These are phyloP conservation scores for Leptinotarsa juncta DNA, from an alignment of 2,888 invertebrate genomes.

Conservation along the genomic window DNA sequence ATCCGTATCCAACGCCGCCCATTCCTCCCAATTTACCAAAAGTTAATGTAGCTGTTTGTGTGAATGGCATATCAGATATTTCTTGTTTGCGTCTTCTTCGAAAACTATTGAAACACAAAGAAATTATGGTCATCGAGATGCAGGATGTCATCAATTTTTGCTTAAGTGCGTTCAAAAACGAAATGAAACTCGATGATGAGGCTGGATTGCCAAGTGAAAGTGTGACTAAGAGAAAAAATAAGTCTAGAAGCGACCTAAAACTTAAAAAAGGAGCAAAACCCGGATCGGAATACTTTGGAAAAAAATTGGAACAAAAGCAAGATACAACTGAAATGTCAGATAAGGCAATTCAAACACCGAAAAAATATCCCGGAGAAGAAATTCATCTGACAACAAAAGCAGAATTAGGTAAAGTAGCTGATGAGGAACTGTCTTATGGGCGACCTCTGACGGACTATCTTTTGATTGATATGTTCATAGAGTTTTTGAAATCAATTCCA, in stretches of 20 bases:
- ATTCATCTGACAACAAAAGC: constrained; percentile 68
- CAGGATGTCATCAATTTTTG: constrained; percentile 71
- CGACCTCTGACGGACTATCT: constrained; percentile 67
- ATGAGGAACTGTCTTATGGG: constrained; percentile 69
- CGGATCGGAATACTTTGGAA: background rate
- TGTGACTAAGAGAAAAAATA: constrained; percentile 12
- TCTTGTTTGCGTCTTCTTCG: constrained; percentile 54
- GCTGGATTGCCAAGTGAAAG: constrained; percentile 30
- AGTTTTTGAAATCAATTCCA: constrained; percentile 69
- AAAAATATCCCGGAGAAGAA: constrained; percentile 71
- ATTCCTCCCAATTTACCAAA: constrained; percentile 56
- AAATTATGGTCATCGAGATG: constrained; percentile 58
- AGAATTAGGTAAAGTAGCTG: constrained; percentile 70
- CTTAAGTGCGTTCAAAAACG: constrained; percentile 68
- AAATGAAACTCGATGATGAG: constrained; percentile 64
- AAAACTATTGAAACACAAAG: constrained; percentile 54
- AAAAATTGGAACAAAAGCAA: background rate
- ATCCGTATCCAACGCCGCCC: constrained; percentile 55
- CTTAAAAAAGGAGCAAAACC: constrained; percentile 31
- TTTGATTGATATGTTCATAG: constrained; percentile 70
- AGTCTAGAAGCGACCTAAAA: constrained; percentile 38
- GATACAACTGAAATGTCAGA: constrained; percentile 33
- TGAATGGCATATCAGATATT: constrained; percentile 57
- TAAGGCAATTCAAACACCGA: constrained; percentile 74
- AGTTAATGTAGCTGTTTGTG: constrained; percentile 56